Evolutionary conservation across 2,113 vertebrate species (phyloP), one percentile per base, ranked within the genome.

Genomic region (Oenanthe oenanthe): DNA sequence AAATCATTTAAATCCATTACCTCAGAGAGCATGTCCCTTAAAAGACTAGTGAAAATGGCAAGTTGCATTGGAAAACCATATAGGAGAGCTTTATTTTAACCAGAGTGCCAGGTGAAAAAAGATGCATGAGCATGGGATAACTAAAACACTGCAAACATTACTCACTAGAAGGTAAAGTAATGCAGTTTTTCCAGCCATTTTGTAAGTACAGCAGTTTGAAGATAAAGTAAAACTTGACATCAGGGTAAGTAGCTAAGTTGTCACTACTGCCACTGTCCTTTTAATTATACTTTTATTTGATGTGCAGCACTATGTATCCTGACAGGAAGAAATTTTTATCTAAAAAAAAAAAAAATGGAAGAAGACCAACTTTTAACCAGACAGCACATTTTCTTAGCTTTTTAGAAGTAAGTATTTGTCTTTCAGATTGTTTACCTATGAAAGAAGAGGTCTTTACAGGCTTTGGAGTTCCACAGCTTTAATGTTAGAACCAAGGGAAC

Each of bases 1-100:
- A 97, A 95, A 97, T 96, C 82, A 95, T 74, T 95, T 93, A 96
- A 93, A 84, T 92, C 80, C 77, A 47, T 58, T 94, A 57, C 40
- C 65, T 63, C 29, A 56, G 45, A 93, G 58, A 62, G 36, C 34
- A 74, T 3, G 7, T 54, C 80, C 31, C 90, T 88, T 75, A 48
- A 94, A 89, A 91, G n/a, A 78, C 40, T 25, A 77, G 76, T 82
- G 40, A 87, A 96, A 95, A 89, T 56, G 72, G 48, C 68, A 94
- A 94, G 48, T 43, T 81, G 16, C 16, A 1, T 75, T 77, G 58
- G 62, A 83, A 94, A 85, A 53, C 48, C 13, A 51, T 29, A n/a
- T 34, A 88, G 24, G 19, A 92, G 43, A 77, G 34, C 43, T 86
- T 86, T 81, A 60, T 92, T 92, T 92, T 81, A 84, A 78, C 51